phyloP scores from a whole-genome alignment of 2,888 invertebrate species.

The Cryptosula pallasiana region DNA sequence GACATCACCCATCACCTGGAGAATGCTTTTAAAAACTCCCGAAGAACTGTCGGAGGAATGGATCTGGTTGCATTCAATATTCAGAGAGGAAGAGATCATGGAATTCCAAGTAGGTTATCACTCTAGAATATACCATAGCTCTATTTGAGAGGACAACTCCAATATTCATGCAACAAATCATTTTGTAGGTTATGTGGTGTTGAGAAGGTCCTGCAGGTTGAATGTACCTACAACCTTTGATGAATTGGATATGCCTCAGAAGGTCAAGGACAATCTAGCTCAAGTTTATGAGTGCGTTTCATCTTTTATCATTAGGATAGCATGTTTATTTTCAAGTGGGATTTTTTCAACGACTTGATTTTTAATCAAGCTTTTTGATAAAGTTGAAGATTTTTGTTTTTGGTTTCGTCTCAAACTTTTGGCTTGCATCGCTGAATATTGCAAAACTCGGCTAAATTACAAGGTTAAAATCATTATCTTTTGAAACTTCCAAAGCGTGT shows the following conservation, averaged over 20 bases:
- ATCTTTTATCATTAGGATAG: too few relatives aligned
- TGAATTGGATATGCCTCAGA: slow-evolving; percentile 9
- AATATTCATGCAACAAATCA: too few relatives aligned
- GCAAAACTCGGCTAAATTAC: too few relatives aligned
- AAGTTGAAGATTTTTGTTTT: too few relatives aligned
- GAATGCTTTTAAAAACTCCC: slow-evolving; percentile 10
- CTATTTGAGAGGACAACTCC: not conserved
- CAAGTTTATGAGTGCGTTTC: not conserved
- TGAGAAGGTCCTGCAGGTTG: slow-evolving; percentile 13
- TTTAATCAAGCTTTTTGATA: too few relatives aligned
- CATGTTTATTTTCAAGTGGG: too few relatives aligned
- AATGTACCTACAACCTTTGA: slow-evolving; percentile 8
- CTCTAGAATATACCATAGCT: not conserved
- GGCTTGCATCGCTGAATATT: too few relatives aligned
- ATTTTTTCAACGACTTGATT: too few relatives aligned
- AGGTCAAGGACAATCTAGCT: not conserved
- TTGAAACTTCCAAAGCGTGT: too few relatives aligned
- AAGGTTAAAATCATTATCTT: too few relatives aligned
- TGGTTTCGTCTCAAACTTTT: too few relatives aligned
- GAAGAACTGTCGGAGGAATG: not conserved
- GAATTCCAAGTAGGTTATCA: not conserved
- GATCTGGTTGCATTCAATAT: slow-evolving; percentile 17
- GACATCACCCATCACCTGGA: slow-evolving; percentile 10
- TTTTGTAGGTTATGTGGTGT: slow-evolving; percentile 2
- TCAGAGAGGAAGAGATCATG: slow-evolving; percentile 23